A percentile compares a stretch with the other conserved stretches of the same genome.
Evolutionary conservation across 2,888 invertebrate genomes (phyloP).

Genomic region (Cancer borealis): DNA sequence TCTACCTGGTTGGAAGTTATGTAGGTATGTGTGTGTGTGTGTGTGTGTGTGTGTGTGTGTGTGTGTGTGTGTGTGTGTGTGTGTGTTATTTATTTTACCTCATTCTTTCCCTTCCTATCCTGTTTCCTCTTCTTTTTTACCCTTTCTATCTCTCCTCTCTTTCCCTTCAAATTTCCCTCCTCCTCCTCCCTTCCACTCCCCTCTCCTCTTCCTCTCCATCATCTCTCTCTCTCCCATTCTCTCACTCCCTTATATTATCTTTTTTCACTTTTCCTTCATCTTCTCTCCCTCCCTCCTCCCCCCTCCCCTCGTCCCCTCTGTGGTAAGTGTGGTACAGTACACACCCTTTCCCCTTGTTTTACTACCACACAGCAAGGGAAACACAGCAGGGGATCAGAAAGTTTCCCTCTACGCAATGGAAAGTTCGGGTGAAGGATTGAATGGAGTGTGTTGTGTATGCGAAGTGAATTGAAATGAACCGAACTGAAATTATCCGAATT

Average conservation of each 20-base stretch:
- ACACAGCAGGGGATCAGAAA: not conserved
- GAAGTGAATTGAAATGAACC: too few relatives aligned
- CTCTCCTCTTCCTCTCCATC: not conserved
- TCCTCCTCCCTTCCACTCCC: not conserved
- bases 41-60: not conserved
- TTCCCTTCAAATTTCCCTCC: not conserved
- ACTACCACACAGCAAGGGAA: not conserved
- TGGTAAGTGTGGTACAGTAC: not conserved
- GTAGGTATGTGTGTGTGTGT: not conserved
- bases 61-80: not conserved
- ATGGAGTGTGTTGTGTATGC: too few relatives aligned
- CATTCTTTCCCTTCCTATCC: not conserved
- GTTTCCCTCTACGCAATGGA: not conserved
- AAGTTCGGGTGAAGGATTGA: not conserved
- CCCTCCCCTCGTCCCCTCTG: not conserved
- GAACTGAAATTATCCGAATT: too few relatives aligned
- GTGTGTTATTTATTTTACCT: not conserved
- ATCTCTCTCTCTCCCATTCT: not conserved
- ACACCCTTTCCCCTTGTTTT: not conserved
- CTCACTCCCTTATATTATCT: not conserved
- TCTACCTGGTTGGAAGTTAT: not conserved
- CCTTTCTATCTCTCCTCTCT: not conserved
- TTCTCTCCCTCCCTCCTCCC: not conserved
- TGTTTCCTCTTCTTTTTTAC: not conserved
- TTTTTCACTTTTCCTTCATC: not conserved